phyloP scores from a whole-genome alignment of 2,113 vertebrate genomes.

The Capricornis sumatraensis region DNA sequence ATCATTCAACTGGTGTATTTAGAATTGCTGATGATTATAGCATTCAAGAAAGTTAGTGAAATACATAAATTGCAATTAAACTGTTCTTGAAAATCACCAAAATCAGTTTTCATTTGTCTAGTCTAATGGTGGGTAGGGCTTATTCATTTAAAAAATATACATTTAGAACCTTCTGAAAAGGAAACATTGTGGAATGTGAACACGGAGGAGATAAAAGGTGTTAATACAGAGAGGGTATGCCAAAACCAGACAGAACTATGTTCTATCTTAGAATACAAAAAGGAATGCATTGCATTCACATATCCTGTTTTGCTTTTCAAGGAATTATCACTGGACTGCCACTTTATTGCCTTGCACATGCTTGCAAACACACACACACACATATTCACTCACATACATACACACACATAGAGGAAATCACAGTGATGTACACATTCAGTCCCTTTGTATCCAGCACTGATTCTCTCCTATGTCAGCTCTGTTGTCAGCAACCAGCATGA shows the following conservation, averaged over 20 bases:
- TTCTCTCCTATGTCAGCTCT: background rate
- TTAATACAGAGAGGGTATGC: background rate
- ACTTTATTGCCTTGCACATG: background rate
- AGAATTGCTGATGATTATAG: constrained; percentile 69
- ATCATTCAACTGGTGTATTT: constrained; percentile 72
- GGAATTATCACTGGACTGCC: background rate
- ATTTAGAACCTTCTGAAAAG: constrained; percentile 22
- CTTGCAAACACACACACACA: background rate
- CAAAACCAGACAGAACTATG: background rate
- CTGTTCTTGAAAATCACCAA: constrained; percentile 54
- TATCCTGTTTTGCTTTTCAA: background rate
- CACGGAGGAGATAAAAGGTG: background rate
- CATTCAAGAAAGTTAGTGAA: constrained; percentile 69
- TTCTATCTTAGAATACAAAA: background rate
- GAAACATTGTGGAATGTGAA: constrained; percentile 13
- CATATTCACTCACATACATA: background rate
- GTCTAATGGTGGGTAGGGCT: constrained; percentile 4
- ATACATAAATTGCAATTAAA: constrained; percentile 65
- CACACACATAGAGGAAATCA: background rate
- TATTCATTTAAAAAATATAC: constrained; percentile 48
- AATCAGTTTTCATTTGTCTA: constrained; percentile 61
- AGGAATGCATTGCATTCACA: background rate
- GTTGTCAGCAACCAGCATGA: background rate
- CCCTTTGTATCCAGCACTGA: background rate
- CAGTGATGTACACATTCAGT: background rate